Evolutionary conservation across 2,888 invertebrate genomes (phyloP).

Genomic region (Acanthosepion esculentum): DNA sequence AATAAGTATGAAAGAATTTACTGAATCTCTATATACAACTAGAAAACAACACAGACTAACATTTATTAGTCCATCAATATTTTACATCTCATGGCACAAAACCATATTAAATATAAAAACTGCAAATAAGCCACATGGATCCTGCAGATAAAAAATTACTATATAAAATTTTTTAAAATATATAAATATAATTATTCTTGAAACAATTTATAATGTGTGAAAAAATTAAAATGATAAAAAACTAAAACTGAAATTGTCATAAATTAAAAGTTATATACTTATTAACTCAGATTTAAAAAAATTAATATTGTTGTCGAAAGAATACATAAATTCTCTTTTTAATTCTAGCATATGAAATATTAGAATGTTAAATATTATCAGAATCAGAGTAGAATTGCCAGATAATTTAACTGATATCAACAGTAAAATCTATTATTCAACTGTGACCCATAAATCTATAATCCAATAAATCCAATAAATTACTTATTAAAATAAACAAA

Average conservation of each 20-base stretch:
- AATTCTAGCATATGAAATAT: background rate
- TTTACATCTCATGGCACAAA: background rate
- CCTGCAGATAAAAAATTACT: background rate
- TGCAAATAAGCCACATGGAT: background rate
- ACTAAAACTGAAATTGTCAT: background rate
- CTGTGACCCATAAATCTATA: background rate
- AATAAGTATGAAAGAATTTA: background rate
- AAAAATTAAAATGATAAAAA: background rate
- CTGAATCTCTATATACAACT: background rate
- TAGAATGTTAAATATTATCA: background rate
- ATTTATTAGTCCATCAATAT: background rate
- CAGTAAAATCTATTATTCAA: background rate
- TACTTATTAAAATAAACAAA: background rate
- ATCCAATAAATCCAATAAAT: too few species aligned
- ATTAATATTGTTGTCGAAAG: background rate
- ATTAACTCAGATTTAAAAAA: too few species aligned
- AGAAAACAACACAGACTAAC: background rate
- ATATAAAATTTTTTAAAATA: background rate
- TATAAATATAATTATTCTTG: conserved; percentile 4
- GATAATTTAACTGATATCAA: background rate
- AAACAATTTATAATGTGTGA: background rate
- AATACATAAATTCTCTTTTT: background rate
- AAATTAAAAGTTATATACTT: background rate
- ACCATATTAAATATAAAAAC: background rate
- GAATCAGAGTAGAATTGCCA: background rate